Percentiles rank a stretch among this genome's conserved stretches.
Evolutionary conservation across 2,113 vertebrate genomes (phyloP).

Genomic region (Illadopsis cleaveri): DNA sequence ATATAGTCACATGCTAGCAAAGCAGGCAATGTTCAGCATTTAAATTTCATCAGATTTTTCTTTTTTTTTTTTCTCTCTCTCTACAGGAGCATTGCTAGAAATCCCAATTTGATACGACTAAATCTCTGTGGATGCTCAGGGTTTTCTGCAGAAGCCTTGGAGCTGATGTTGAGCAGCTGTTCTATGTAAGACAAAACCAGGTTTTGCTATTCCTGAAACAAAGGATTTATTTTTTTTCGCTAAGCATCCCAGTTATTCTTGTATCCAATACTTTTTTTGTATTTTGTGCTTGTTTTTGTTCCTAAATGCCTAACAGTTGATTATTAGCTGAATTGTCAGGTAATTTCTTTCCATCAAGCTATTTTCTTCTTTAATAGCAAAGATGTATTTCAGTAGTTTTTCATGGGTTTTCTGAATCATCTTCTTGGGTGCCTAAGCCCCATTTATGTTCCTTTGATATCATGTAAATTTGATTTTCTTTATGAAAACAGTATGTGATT

Average conservation of each 20-base stretch:
- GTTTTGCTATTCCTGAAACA: neutral
- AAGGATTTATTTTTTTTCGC: neutral
- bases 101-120: constrained; percentile 78
- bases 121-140: constrained; percentile 88
- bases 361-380: neutral
- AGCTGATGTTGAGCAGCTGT: constrained; percentile 79
- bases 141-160: constrained; percentile 79
- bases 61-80: neutral
- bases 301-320: neutral
- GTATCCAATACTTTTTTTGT: neutral
- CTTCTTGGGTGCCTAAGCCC: neutral
- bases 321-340: neutral
- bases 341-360: neutral
- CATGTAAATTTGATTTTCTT: neutral
- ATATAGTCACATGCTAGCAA: neutral
- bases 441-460: neutral
- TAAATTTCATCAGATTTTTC: neutral
- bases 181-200: constrained; percentile 68
- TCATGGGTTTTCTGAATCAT: neutral
- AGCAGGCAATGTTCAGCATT: neutral
- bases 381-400: neutral
- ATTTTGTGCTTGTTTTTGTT: neutral
- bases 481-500: neutral
- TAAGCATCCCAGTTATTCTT: neutral
- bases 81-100: constrained; percentile 81